Base-by-base conservation (phyloP, 2,888 invertebrate genomes). In the Harpalus rufipes region DNA sequence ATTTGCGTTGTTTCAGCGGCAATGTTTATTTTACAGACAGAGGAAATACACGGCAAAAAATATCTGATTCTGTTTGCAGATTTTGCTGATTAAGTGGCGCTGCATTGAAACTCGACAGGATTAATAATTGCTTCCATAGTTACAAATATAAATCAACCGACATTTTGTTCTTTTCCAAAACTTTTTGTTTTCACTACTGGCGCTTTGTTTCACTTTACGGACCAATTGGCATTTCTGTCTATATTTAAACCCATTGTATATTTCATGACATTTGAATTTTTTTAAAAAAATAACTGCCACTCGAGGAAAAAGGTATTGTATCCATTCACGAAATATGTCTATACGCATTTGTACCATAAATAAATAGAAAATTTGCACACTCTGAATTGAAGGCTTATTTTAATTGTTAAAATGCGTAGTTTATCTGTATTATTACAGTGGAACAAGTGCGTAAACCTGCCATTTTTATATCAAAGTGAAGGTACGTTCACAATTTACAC, bases 11-110 rank as follows among this genome's bases (percentile, higher is more conserved):
- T 68, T 68, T 68, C 72, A 74, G 41, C 72, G 72, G 72, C 72
- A 74, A 74, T 74, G 72, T 74, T 74, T 74, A 74, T 74, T 74
- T 74, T 74, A 44, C 72, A 74, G 72, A 74, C 72, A 74, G 44
- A 74, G 72, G 44, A 74, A 68, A 41, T 18, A 74, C 72, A 74
- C 72, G 72, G 18, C 72, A 74, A 74, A 74, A 74, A 74, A 74
- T 74, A 74, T 51, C 44, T 74, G 72, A 74, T 74, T 74, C 72
- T 74, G 72, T 74, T 74, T 74, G 44, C 72, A 74, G 72, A 74
- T 74, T 74, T 74, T 74, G 14, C 72, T 74, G 72, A 74, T 74
- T 74, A 74, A 74, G 72, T 74, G 72, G 44, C 72, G 44, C 44
- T 74, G 72, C 44, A 74, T 32, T 74, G 41, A 21, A 74, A 74